A percentile compares a stretch with the other conserved stretches of the same genome.
These are phyloP conservation scores for Hybognathus amarus DNA, from an alignment of 2,797 vertebrate genomes.

Conservation along the genomic window DNA sequence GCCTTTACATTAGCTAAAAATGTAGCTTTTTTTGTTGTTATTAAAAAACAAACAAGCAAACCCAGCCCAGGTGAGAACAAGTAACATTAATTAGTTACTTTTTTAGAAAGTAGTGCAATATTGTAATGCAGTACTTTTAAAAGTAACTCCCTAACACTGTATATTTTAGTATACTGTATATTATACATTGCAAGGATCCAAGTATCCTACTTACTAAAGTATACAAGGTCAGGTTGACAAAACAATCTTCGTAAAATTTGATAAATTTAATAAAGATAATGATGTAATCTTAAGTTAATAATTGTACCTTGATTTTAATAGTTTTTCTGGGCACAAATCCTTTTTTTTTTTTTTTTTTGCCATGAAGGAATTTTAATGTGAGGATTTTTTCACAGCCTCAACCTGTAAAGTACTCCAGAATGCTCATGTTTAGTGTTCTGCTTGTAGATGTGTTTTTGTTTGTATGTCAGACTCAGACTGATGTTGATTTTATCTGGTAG, in stretches of 20 bases:
- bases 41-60: too few species aligned
- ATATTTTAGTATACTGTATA: not conserved
- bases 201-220: not conserved
- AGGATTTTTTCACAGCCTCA: not conserved
- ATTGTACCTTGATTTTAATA: not conserved
- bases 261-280: not conserved
- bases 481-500: slow-evolving; percentile 53
- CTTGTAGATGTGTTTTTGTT: slow-evolving; percentile 14
- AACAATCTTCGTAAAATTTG: not conserved
- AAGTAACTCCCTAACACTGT: not conserved
- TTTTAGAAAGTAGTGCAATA: too few species aligned
- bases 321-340: not conserved
- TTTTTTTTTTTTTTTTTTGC: not conserved
- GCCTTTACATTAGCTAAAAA: too few species aligned
- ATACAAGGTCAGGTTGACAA: not conserved
- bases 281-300: not conserved
- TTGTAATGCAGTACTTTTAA: too few species aligned
- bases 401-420: too few species aligned
- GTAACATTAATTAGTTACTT: too few species aligned
- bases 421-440: not conserved
- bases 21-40: too few species aligned
- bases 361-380: not conserved
- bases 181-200: not conserved
- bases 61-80: too few species aligned
- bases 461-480: slow-evolving; percentile 34